Percentiles rank a stretch among this genome's conserved stretches.
phyloP scores from a whole-genome alignment of 2,888 invertebrate species.

The Lasiommata megera region DNA sequence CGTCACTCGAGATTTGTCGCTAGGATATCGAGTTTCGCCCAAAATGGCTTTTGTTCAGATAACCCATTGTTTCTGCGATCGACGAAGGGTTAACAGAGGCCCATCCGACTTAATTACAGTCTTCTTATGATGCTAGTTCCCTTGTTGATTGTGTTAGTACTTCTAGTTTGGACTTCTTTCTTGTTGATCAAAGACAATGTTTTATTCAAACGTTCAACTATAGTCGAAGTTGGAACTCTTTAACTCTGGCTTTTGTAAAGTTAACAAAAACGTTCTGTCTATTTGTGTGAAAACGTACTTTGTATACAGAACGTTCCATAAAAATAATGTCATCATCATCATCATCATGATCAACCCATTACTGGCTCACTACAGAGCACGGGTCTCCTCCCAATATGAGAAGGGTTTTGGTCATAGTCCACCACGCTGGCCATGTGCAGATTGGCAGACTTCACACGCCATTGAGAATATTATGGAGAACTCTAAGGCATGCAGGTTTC shows the following conservation, averaged over 20 bases:
- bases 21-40: slow-evolving; percentile 17
- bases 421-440: no score
- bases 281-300: no score
- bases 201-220: neutral
- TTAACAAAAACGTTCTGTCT: neutral
- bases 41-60: slow-evolving; percentile 23
- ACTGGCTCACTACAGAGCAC: no score
- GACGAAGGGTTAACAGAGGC: slow-evolving; percentile 10
- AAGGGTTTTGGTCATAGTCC: no score
- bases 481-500: no score
- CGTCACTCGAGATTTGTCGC: slow-evolving; percentile 28
- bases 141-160: neutral
- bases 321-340: no score
- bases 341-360: no score
- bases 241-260: neutral
- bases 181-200: neutral
- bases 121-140: slow-evolving; percentile 4
- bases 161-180: neutral
- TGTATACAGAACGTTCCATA: no score
- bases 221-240: neutral
- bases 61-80: slow-evolving; percentile 31
- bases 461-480: no score
- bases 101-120: slow-evolving; percentile 6
- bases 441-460: no score
- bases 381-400: no score